These are phyloP conservation scores for Lacerta agilis DNA, from an alignment of 2,797 vertebrate genomes.

Conservation along the genomic window DNA sequence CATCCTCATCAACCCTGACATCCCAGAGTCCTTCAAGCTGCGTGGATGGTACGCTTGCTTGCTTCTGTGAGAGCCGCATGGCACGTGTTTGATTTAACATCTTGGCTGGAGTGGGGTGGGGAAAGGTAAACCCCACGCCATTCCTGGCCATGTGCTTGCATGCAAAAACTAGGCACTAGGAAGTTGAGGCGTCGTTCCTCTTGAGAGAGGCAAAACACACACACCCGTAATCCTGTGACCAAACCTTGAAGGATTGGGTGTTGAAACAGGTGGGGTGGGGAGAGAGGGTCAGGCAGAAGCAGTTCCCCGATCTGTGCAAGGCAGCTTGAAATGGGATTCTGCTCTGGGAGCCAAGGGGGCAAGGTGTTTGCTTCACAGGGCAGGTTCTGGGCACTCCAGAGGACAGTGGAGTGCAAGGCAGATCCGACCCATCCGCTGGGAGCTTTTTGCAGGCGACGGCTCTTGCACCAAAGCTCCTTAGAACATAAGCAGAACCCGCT, in stretches of 20 bases:
- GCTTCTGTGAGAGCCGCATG: conserved; percentile 27
- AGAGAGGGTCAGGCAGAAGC: neutral
- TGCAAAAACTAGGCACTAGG: neutral
- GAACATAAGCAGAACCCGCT: neutral
- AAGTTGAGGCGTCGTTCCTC: conserved; percentile 31
- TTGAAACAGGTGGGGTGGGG: neutral
- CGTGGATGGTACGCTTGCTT: conserved; percentile 90
- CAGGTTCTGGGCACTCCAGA: neutral
- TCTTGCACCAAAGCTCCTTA: neutral
- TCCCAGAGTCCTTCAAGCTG: conserved; percentile 94
- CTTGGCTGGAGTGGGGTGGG: neutral
- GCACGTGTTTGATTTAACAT: neutral
- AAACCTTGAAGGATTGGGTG: conserved; percentile 58
- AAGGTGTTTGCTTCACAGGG: neutral
- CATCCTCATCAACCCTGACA: conserved; percentile 93
- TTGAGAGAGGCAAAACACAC: conserved; percentile 50
- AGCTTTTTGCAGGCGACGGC: neutral
- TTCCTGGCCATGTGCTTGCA: conserved; percentile 26
- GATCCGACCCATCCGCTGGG: neutral
- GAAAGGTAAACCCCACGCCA: neutral
- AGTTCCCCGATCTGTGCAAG: conserved; percentile 43
- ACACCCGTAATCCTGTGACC: conserved; percentile 63
- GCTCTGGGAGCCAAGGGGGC: conserved; percentile 26
- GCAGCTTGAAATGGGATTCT: conserved; percentile 51
- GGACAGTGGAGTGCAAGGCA: neutral